Conservation (phyloP, 2,797 vertebrate species). For the Catamblyrhynchus diadema region DNA sequence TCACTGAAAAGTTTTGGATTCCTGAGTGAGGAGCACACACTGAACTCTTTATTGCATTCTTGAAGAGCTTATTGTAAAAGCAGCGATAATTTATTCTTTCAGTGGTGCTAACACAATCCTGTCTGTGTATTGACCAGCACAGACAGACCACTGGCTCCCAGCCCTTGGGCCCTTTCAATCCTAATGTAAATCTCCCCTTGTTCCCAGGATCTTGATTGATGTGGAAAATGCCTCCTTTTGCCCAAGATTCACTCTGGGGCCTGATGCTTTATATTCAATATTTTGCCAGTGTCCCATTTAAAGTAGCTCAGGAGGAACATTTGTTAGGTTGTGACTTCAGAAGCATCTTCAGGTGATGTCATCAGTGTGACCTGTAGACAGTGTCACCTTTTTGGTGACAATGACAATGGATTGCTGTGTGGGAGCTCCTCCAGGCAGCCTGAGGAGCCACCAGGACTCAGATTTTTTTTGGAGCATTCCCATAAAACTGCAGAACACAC, state of each 20-base stretch:
- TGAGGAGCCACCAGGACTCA: neutral
- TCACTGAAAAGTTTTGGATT: conserved; percentile 68
- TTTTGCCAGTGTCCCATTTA: neutral
- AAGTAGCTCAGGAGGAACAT: neutral
- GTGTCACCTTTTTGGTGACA: neutral
- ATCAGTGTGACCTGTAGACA: neutral
- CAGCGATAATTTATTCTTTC: conserved; percentile 63
- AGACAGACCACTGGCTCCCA: conserved; percentile 49
- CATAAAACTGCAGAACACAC: neutral
- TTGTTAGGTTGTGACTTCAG: neutral
- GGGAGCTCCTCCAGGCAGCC: neutral
- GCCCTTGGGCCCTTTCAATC: neutral
- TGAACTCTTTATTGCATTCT: conserved; percentile 69
- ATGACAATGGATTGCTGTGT: neutral
- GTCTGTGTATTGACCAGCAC: conserved; percentile 54
- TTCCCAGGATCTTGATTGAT: conserved; percentile 26
- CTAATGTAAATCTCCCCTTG: conserved; percentile 54
- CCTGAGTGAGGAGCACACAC: conserved; percentile 57
- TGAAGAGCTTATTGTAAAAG: conserved; percentile 68
- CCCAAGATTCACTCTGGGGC: neutral
- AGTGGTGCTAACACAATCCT: conserved; percentile 60
- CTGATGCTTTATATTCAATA: neutral
- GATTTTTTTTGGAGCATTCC: neutral
- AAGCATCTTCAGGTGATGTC: neutral
- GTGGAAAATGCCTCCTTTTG: conserved; percentile 21